Conservation (phyloP, 64 coral and sea anemone genomes). For the Exaiptasia diaphana region DNA sequence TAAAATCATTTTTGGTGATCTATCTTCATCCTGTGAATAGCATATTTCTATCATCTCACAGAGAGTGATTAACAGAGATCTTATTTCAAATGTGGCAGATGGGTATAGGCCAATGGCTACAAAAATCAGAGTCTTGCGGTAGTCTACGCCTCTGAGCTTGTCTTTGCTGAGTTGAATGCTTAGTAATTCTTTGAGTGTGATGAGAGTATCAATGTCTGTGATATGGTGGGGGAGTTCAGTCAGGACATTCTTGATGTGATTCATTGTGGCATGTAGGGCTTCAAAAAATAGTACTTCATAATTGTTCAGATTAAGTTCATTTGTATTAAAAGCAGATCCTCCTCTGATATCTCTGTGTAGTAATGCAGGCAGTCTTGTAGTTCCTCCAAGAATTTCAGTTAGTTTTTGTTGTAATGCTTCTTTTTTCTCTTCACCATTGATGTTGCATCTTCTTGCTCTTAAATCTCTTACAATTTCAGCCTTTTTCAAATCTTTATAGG, state of each 20-base stretch:
- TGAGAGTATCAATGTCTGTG: conserved; percentile 20
- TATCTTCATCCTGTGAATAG: neutral
- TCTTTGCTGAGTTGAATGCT: neutral
- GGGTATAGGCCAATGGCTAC: conserved; percentile 7
- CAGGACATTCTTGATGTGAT: conserved; percentile 13
- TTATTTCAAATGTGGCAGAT: neutral
- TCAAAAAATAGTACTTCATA: conserved; percentile 31
- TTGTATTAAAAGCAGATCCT: too few relatives aligned
- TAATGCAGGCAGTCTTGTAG: conserved; percentile 15
- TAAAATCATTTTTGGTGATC: conserved; percentile 33
- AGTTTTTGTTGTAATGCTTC: neutral
- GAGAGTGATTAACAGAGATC: neutral
- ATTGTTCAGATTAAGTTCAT: neutral
- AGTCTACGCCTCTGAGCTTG: neutral
- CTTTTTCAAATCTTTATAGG: neutral
- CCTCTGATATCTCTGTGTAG: too few relatives aligned
- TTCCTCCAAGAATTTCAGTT: neutral
- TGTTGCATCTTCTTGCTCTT: neutral
- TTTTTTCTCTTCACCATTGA: neutral
- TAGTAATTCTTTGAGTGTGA: neutral
- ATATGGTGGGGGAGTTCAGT: neutral
- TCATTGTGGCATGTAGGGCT: conserved; percentile 5
- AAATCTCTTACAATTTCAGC: neutral
- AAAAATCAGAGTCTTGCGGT: conserved; percentile 8
- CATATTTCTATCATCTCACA: conserved; percentile 39